A percentile compares a stretch with the other conserved stretches of the same genome.
Conservation (phyloP, 1,140 invertebrate species). For the Gryllus bimaculatus region DNA sequence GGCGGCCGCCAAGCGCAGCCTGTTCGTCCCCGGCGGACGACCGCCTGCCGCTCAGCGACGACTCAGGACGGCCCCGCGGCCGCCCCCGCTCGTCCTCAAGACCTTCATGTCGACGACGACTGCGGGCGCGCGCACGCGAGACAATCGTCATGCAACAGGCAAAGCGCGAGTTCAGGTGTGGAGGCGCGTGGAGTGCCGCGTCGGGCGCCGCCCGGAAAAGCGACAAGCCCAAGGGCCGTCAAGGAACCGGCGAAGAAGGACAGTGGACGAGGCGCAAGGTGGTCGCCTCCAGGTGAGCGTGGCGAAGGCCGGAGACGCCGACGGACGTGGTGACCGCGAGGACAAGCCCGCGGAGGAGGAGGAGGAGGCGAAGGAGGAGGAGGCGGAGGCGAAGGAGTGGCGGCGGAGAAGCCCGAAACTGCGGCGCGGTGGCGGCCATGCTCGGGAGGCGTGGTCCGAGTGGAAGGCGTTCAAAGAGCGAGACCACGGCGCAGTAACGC, state of each 20-base stretch:
- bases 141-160: not conserved
- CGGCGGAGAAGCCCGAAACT: not conserved
- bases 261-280: not conserved
- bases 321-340: not conserved
- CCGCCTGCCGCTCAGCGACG: not conserved
- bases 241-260: not conserved
- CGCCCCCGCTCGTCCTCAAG: not conserved
- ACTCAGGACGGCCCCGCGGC: too few species aligned
- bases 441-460: conserved; percentile 34
- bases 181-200: not conserved
- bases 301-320: not conserved
- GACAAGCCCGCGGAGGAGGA: not conserved
- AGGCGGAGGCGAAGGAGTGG: too few species aligned
- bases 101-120: not conserved
- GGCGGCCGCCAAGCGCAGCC: not conserved
- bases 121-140: not conserved
- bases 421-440: conserved; percentile 9
- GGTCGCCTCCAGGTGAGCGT: not conserved
- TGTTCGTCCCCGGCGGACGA: conserved; percentile 7
- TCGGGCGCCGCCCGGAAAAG: not conserved
- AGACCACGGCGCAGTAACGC: conserved; percentile 45
- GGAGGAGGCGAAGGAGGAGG: not conserved
- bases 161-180: not conserved
- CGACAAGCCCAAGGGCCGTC: not conserved
- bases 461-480: conserved; percentile 46